phyloP scores from a whole-genome alignment of 2,888 invertebrate species.

The Quadriops clusia region DNA sequence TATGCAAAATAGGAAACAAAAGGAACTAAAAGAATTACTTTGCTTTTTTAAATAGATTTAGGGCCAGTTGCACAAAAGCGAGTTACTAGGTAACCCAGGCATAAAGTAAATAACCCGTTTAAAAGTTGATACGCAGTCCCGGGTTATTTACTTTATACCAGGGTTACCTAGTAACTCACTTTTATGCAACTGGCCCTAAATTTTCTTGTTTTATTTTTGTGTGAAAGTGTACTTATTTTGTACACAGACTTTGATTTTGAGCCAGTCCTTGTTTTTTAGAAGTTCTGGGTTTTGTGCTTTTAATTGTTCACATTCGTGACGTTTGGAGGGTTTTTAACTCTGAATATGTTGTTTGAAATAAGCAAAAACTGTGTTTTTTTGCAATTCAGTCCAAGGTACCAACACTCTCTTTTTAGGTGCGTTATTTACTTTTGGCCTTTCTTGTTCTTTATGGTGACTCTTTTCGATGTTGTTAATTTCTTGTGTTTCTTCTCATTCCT shows the following conservation, averaged over 20 bases:
- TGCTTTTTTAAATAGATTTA: too few relatives aligned
- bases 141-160: too few relatives aligned
- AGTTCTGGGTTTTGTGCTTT: slow-evolving; percentile 4
- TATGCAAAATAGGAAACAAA: too few relatives aligned
- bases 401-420: slow-evolving; percentile 4
- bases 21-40: too few relatives aligned
- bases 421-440: neutral
- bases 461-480: neutral
- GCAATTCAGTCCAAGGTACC: slow-evolving; percentile 10
- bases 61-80: too few relatives aligned
- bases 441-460: neutral
- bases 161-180: too few relatives aligned
- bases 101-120: too few relatives aligned
- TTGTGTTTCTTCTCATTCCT: neutral
- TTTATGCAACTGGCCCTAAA: too few relatives aligned
- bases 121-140: too few relatives aligned
- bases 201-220: neutral
- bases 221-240: neutral
- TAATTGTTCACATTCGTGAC: slow-evolving; percentile 7
- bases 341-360: slow-evolving; percentile 11
- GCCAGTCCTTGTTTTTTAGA: slow-evolving; percentile 7
- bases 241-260: slow-evolving; percentile 5
- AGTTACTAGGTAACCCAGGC: too few relatives aligned
- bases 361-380: slow-evolving; percentile 4
- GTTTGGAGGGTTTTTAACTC: slow-evolving; percentile 9